Evolutionary conservation across 2,113 vertebrate species (phyloP), one percentile per base, ranked within the genome.

Genomic region (Indicator maculatus): DNA sequence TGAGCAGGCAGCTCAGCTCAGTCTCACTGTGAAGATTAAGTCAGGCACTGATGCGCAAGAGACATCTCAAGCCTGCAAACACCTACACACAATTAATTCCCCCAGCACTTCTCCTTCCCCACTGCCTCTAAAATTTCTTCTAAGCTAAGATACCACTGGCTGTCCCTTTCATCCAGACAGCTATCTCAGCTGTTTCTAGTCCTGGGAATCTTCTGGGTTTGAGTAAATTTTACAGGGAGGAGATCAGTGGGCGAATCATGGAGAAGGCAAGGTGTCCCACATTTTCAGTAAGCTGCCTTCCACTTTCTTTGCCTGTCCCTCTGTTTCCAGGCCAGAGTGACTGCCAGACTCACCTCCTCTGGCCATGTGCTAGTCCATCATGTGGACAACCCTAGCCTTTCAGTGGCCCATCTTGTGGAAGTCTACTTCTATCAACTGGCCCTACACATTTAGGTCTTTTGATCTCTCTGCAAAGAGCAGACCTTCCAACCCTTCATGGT

Each of bases 341-440:
- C 1, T 36, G 36, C 8, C 52, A 56, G 30, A 59, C 24, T 21
- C 20, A 50, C 31, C 59, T 78, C 19, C 72, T 47, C 82, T 79
- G 60, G 11, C 20, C 0, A 0, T n/a, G n/a, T 63, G 28, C 16
- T 52, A 28, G 71, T 79, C 18, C 53, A 64, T 65, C 69, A 31
- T 6, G 11, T 45, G 45, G 36, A 73, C 72, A 41, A 56, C 10
- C 50, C 45, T 41, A 33, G 30, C 2, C 45, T 31, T 53, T 63
- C 60, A 60, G 50, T 4, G 53, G 56, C 41, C 31, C 67, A 52
- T 19, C n/a, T 20, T 11, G 10, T 24, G 21, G 33, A 61, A 33
- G 31, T 90, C 60, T 69, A 14, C 24, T 71, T 71, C 33, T 70
- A 64, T 20, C 76, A 72, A 1, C 16, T 58, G 53, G 24, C 41